These are phyloP conservation scores for Pammene aurita DNA, from an alignment of 2,888 invertebrate genomes.

Conservation along the genomic window DNA sequence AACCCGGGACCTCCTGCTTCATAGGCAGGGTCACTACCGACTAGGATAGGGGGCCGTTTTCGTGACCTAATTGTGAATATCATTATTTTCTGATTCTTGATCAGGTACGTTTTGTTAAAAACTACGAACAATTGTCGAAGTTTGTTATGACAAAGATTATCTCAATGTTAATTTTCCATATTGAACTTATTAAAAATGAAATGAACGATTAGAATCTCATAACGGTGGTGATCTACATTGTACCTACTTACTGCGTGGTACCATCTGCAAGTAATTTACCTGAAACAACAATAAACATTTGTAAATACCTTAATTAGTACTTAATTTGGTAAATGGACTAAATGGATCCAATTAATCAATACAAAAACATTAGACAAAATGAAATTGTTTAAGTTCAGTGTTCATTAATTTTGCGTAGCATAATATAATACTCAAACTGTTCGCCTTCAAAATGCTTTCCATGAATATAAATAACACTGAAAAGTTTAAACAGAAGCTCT, in stretches of 20 bases:
- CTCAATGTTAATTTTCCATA: too few relatives aligned
- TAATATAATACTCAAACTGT: constrained; percentile 25
- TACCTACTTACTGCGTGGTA: background rate
- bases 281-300: constrained; percentile 24
- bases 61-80: background rate
- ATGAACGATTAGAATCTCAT: too few relatives aligned
- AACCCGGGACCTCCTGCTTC: too few relatives aligned
- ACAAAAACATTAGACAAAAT: constrained; percentile 50
- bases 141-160: too few relatives aligned
- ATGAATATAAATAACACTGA: constrained; percentile 44
- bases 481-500: constrained; percentile 50
- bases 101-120: constrained; percentile 1
- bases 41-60: too few relatives aligned
- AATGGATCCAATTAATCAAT: constrained; percentile 44
- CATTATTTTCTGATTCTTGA: background rate
- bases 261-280: constrained; percentile 15
- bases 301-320: constrained; percentile 24
- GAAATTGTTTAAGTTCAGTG: constrained; percentile 46
- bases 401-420: constrained; percentile 30
- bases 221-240: background rate
- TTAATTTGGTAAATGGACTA: constrained; percentile 49
- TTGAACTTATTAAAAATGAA: too few relatives aligned
- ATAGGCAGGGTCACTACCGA: too few relatives aligned
- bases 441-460: constrained; percentile 22
- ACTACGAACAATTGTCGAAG: too few relatives aligned